Evolutionary conservation across 1,140 invertebrate species (phyloP).

Genomic region (Phymorhynchus buccinoides): DNA sequence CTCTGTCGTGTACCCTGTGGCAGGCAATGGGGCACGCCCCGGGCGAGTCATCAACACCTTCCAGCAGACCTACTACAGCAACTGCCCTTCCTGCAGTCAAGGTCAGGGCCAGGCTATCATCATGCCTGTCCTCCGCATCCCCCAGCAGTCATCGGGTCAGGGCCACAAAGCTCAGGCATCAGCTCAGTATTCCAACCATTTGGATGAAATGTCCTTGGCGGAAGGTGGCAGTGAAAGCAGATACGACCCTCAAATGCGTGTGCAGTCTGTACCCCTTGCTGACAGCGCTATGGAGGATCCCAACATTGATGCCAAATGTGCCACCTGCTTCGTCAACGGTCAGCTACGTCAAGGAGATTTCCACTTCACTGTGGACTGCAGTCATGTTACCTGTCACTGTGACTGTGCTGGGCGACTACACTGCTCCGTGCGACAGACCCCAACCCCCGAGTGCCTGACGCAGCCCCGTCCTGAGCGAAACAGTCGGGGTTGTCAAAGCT

Average conservation of each 20-base stretch:
- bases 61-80: slow-evolving; percentile 32
- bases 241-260: not conserved
- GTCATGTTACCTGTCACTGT: slow-evolving; percentile 46
- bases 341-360: slow-evolving; percentile 14
- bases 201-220: not conserved
- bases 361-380: slow-evolving; percentile 40
- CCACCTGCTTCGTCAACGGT: slow-evolving; percentile 34
- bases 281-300: not conserved
- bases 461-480: slow-evolving; percentile 1
- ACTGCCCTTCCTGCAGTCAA: not conserved
- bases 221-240: no score
- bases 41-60: slow-evolving; percentile 19
- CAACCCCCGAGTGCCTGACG: slow-evolving; percentile 18
- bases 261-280: not conserved
- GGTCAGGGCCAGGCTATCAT: not conserved
- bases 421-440: slow-evolving; percentile 24
- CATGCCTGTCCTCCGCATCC: not conserved
- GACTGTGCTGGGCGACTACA: slow-evolving; percentile 42
- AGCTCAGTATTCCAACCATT: not conserved
- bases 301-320: slow-evolving; percentile 12
- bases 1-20: slow-evolving; percentile 31
- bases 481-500: slow-evolving; percentile 40
- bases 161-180: not conserved
- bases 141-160: not conserved
- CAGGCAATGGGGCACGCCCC: not conserved